phyloP scores from a whole-genome alignment of 2,113 vertebrate genomes.

The Delphinus delphis region DNA sequence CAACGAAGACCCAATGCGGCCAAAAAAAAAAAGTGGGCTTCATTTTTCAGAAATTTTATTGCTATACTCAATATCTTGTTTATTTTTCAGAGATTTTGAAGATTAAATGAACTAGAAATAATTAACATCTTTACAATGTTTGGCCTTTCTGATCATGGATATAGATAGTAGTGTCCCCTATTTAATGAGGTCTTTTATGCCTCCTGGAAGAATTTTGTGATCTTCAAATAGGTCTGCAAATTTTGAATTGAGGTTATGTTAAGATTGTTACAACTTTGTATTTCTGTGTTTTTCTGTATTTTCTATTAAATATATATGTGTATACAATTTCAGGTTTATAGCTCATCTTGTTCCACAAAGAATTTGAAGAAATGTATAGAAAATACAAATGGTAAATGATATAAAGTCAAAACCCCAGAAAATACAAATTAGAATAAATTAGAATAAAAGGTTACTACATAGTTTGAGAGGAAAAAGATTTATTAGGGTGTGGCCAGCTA shows the following conservation, averaged over 20 bases:
- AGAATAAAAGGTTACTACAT: not conserved
- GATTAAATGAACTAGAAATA: not conserved
- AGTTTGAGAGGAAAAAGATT: not conserved
- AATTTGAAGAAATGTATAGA: conserved; percentile 22
- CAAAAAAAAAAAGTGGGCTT: not conserved
- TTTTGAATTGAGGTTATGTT: not conserved
- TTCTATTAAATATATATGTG: not conserved
- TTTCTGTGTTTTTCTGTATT: conserved; percentile 27
- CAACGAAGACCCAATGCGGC: too few relatives aligned
- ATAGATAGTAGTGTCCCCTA: not conserved
- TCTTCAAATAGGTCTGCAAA: not conserved
- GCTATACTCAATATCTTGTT: not conserved
- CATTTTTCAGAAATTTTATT: conserved; percentile 42
- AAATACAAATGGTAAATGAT: conserved; percentile 32
- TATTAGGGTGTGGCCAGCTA: not conserved
- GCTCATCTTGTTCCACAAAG: not conserved
- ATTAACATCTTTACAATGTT: not conserved
- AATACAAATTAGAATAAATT: conserved; percentile 18
- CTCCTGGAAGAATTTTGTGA: conserved; percentile 20
- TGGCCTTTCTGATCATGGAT: not conserved
- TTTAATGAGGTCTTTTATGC: conserved; percentile 3
- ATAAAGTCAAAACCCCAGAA: not conserved
- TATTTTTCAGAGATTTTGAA: conserved; percentile 44
- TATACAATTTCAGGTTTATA: conserved; percentile 9
- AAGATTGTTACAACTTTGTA: not conserved